Evolutionary conservation across 2,888 invertebrate species (phyloP).

Genomic region (Sipunculus nudus): DNA sequence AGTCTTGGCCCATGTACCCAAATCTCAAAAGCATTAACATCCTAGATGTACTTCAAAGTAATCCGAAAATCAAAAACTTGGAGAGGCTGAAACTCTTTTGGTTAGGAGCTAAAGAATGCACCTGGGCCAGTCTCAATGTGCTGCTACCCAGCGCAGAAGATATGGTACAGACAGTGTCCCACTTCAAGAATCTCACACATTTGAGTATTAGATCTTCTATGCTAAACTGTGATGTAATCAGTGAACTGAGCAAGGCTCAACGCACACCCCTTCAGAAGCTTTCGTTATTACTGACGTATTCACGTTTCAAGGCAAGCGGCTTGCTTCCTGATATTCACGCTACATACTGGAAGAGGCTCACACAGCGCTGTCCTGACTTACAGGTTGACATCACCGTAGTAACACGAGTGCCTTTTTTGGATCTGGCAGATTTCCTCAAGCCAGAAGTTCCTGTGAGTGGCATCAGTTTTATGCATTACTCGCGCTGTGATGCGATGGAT

Average conservation of each 20-base stretch:
- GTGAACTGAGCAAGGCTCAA: constrained; percentile 35
- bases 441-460: constrained; percentile 48
- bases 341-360: constrained; percentile 43
- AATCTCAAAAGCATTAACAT: constrained; percentile 40
- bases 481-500: constrained; percentile 40
- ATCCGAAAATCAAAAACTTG: constrained; percentile 45
- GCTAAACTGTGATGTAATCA: constrained; percentile 45
- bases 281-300: constrained; percentile 47
- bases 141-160: constrained; percentile 39
- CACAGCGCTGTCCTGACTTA: constrained; percentile 41
- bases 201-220: constrained; percentile 50
- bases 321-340: constrained; percentile 44
- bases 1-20: constrained; percentile 53
- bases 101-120: constrained; percentile 32
- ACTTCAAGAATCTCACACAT: constrained; percentile 42
- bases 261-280: constrained; percentile 42
- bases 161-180: constrained; percentile 34
- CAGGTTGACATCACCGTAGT: constrained; percentile 47
- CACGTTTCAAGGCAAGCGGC: constrained; percentile 20
- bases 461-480: constrained; percentile 45
- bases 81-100: constrained; percentile 50
- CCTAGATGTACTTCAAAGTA: constrained; percentile 44
- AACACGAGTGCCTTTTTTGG: constrained; percentile 43
- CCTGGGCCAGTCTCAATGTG: constrained; percentile 49
- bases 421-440: constrained; percentile 45